Evolutionary conservation across 2,888 invertebrate genomes (phyloP), one percentile per base, ranked within the genome.

Genomic region (Malachius bipustulatus): DNA sequence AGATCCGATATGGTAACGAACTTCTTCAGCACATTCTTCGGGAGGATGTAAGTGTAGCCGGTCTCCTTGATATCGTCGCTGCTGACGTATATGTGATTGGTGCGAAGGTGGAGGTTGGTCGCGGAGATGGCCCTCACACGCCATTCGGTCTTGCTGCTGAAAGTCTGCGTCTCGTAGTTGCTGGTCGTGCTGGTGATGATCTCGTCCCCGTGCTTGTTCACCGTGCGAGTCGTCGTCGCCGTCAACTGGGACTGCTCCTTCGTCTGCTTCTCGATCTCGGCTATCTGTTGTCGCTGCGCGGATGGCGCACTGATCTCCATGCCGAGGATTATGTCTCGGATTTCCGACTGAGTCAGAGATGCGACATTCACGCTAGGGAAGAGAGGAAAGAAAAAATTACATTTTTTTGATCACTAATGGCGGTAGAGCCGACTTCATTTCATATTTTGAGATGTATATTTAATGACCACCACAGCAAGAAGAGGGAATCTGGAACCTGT

Each of bases 231-330:
- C 1, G 98, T 98, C 2, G 97, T 98, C 0, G 98, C 97, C 0
- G 98, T 98, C 28, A 99, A 70, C 61, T 98, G 97, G 12, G 85
- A 85, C 65, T 98, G 97, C 59, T 98, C 98, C 61, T 98, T 97
- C 30, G 97, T 97, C 68, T 98, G 98, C 60, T 98, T 98, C 65
- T 98, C 98, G 47, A 98, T 98, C 66, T 98, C 98, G 2, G 98
- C 98, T 51, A 98, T 99, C 65, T 98, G 98, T 60, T 98, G 98
- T 29, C 98, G 73, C 49, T 98, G 98, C 0, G 96, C 96, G 0
- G 96, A 97, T 0, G 98, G 98, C 2, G 98, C 98, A 9, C 94
- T 94, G 47, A 98, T 99, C 67, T 98, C 98, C 98, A 98, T 98
- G 53, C 97, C 97, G 41, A 98, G 74, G 53, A 98, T 96, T 47